A percentile compares a stretch with the other conserved stretches of the same genome.
phyloP scores from a whole-genome alignment of 2,113 vertebrate genomes.

The Cathartes aura region DNA sequence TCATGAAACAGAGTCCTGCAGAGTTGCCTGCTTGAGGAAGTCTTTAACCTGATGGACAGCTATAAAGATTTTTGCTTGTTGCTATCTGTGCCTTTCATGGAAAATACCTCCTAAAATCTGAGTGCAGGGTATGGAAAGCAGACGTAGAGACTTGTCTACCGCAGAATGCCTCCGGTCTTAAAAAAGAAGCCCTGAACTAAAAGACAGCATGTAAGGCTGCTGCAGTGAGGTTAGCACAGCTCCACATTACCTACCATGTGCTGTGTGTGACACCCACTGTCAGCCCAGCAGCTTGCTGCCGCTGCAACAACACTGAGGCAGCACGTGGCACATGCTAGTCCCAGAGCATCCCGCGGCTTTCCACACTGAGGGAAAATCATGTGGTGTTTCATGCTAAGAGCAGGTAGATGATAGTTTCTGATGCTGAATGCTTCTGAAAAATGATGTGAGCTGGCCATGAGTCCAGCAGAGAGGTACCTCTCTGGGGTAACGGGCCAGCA shows the following conservation, averaged over 20 bases:
- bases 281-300: neutral
- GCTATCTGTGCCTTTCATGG: neutral
- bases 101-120: neutral
- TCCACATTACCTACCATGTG: rapidly evolving
- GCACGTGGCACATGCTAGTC: too few relatives aligned
- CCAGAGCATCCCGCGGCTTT: neutral
- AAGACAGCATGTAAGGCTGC: neutral
- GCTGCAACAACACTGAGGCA: neutral
- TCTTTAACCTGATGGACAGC: neutral
- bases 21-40: neutral
- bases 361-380: neutral
- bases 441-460: rapidly evolving
- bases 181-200: neutral
- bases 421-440: neutral
- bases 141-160: neutral
- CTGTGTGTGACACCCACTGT: too few relatives aligned
- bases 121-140: neutral
- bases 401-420: neutral
- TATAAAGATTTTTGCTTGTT: neutral
- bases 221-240: neutral
- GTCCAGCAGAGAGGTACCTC: neutral
- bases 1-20: neutral
- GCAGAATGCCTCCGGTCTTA: neutral
- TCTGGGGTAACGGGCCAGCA: neutral
- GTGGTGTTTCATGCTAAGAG: neutral